Base-by-base conservation (phyloP, 2,113 vertebrate genomes). In the Brachyhypopomus occidentalis region DNA sequence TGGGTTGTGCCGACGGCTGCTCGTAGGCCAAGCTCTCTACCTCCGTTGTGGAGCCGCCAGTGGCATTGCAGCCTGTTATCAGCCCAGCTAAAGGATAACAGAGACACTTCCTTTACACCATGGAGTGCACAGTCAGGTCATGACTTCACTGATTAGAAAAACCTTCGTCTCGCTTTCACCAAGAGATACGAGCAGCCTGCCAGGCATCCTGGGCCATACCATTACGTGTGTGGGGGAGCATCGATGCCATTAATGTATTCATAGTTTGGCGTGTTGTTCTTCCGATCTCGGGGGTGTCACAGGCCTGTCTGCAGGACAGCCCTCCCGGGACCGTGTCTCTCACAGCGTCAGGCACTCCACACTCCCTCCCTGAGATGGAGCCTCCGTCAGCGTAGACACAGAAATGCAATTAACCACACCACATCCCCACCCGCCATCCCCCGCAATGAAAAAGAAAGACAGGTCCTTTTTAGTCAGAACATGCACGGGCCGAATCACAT, bases 211-310 rank as follows among this genome's bases (percentile, higher is more conserved):
- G 87, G 87, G 92, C 8, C 85, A 87, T 91, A 90, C 87, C 86
- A 86, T 88, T 89, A 87, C 89, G 91, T 90, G 89, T 88, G 89
- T 75, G 86, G 87, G 88, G 88, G 88, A 92, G 90, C 85, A 86
- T 80, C 90, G 78, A 84, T 70, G 77, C 85, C 89, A 92, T 93
- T 89, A 91, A 93, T 93, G 90, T 94, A 94, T 93, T 93, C 92
- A 94, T 93, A 91, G 88, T 69, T 78, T 75, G 79, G 75, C 84
- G 86, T 91, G 86, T 91, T 92, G 86, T 91, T 91, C 91, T 87
- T 89, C 89, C 88, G 89, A 90, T 92, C 91, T 90, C 83, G 86
- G 89, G 88, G 88, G 87, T 90, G 89, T 90, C 85, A 86, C 83
- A 89, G 90, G 84, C 86, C 84, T 88, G 87, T 90, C 87, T 84